Base-by-base conservation (phyloP, 2,888 invertebrate genomes). In the Trissolcus japonicus region DNA sequence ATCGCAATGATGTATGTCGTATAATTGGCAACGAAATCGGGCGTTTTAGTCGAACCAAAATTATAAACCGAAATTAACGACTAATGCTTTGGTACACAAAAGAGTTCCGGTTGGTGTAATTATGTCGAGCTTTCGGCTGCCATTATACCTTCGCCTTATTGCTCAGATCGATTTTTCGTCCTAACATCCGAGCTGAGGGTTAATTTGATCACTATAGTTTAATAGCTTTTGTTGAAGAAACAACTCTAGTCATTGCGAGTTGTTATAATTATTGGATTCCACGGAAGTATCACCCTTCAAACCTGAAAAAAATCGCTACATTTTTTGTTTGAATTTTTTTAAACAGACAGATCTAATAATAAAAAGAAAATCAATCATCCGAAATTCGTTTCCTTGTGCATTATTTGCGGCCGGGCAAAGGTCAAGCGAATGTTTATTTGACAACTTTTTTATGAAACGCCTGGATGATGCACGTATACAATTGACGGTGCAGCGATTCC, bases 211-310 rank as follows among this genome's bases (percentile, higher is more conserved):
- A 53, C 61, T 56, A 51, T 53, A 61, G 59, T 68, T 75, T 75
- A 75, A 68, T 75, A 43, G 63, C 75, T 75, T 75, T 68, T 75
- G 68, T 75, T 75, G 60, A 75, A 75, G 75, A 65, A 75, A 65
- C 75, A 75, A 65, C 68, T 75, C 41, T 57, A 21, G 40, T 51
- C 55, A 41, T 60, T 65, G 59, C 55, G 25, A 40, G 11, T 9
- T 48, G 63, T 61, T 75, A n/a, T n/a, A 68, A 75, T 75, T 75
- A 63, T 68, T 63, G 41, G 48, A 75, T 63, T 55, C 16, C 41
- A 75, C 54, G 57, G 63, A 63, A 50, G 21, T 25, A 46, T 51
- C 16, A 2, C 16, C 13, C 60, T 48, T 13, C 50, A 55, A n/a
- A 51, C 11, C 11, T 16, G 7, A 41, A 35, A 6, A 41, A 62